A percentile compares a stretch with the other conserved stretches of the same genome.
Conservation (phyloP, 2,888 invertebrate genomes). For the Syritta pipiens region DNA sequence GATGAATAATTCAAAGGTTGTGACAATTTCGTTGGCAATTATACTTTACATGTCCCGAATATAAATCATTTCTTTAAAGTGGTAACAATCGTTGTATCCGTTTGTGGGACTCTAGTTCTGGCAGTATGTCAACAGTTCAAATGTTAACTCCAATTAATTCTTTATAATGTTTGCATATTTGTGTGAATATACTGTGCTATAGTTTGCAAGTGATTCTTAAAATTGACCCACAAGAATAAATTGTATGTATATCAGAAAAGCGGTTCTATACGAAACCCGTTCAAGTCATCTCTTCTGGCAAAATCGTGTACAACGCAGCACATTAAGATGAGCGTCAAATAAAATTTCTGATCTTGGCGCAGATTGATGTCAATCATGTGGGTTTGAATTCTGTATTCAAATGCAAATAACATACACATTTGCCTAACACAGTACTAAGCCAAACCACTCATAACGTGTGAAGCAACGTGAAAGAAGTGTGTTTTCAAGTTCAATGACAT, state of each 20-base stretch:
- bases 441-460: slow-evolving; percentile 22
- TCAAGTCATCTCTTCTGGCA: slow-evolving; percentile 14
- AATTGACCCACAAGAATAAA: neutral
- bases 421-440: slow-evolving; percentile 37
- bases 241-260: neutral
- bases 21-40: slow-evolving; percentile 28
- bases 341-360: slow-evolving; percentile 61
- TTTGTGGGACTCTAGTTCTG: neutral
- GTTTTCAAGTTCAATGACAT: slow-evolving; percentile 61
- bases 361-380: slow-evolving; percentile 41
- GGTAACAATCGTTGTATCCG: neutral
- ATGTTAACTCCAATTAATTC: neutral
- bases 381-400: slow-evolving; percentile 50
- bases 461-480: slow-evolving; percentile 58
- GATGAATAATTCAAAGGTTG: slow-evolving; percentile 46
- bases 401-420: slow-evolving; percentile 52
- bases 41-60: slow-evolving; percentile 28
- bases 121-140: no score
- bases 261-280: slow-evolving; percentile 19
- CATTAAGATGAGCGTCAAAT: slow-evolving; percentile 30
- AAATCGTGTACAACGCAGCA: neutral
- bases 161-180: neutral
- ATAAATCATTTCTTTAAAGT: slow-evolving; percentile 12
- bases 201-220: no score
- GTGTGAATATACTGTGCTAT: neutral